Evolutionary conservation across 2,888 invertebrate species (phyloP).

Genomic region (Dioctria rufipes): DNA sequence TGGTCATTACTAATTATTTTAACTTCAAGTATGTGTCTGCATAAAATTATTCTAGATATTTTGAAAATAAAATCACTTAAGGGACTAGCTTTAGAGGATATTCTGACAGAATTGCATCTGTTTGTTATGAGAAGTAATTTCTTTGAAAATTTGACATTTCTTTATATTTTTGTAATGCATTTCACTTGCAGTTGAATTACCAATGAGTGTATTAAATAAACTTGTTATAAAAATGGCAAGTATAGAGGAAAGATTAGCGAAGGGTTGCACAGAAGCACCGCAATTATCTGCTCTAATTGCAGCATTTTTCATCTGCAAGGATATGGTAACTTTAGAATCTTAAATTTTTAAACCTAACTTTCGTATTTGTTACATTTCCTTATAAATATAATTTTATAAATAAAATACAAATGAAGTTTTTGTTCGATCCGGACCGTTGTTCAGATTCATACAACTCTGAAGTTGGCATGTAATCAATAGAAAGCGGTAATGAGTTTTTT

Average conservation of each 20-base stretch:
- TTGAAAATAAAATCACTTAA: slow-evolving; percentile 88
- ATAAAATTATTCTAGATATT: slow-evolving; percentile 74
- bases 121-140: slow-evolving; percentile 88
- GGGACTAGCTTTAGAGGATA: slow-evolving; percentile 94
- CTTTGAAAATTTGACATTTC: slow-evolving; percentile 53
- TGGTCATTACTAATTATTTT: neutral
- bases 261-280: slow-evolving; percentile 91
- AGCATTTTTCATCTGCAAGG: slow-evolving; percentile 86
- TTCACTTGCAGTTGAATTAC: slow-evolving; percentile 83
- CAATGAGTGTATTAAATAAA: slow-evolving; percentile 82
- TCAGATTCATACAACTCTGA: too few relatives aligned
- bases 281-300: slow-evolving; percentile 91
- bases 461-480: too few relatives aligned
- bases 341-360: slow-evolving; percentile 11
- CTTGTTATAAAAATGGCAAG: slow-evolving; percentile 91
- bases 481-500: too few relatives aligned
- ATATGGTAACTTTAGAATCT: slow-evolving; percentile 70
- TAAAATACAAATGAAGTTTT: too few relatives aligned
- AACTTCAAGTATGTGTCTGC: neutral
- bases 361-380: too few relatives aligned
- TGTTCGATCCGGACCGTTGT: too few relatives aligned
- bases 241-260: slow-evolving; percentile 87
- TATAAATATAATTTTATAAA: too few relatives aligned
- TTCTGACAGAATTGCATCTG: slow-evolving; percentile 91
- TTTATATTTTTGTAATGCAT: slow-evolving; percentile 64